Evolutionary conservation across 2,888 invertebrate genomes (phyloP), one percentile per base, ranked within the genome.

Genomic region (Mythimna loreyi): DNA sequence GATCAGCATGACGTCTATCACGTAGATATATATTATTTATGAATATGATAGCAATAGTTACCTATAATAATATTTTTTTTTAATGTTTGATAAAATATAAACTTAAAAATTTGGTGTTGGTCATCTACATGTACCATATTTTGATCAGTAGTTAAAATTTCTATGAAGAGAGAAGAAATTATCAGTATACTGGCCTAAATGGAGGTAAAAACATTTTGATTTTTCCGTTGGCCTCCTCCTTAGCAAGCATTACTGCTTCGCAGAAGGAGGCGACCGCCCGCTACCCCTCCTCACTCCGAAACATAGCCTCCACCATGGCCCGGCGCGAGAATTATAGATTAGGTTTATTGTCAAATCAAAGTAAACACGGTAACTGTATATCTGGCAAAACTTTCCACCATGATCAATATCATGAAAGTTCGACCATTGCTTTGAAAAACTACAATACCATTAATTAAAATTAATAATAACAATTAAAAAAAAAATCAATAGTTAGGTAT

Each of bases 1-100:
- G 25, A 2, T 47, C n/a, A 8, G 47, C 65, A 55, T 76, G 61
- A 47, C 43, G 23, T 50, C 16, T 33, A 21, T 50, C 50, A 40
- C 21, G 25, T 21, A 16, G 40, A 53, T 19, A 19, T 60, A 52
- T 53, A 52, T 52, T 19, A 52, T 53, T 57, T 33, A 58, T 61
- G 16, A 30, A 25, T 25, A 9, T 9, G 45, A 70, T 43, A 49
- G 13, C 13, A 21, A 45, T 13, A 40, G 4, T 40, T 40, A 40
- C 16, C 16, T 40, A 16, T 40, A 13, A 40, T 40, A 40, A 40
- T 40, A 40, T 5, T 13, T 40, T 40, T n/a, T 40, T 40, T 16
- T 16, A 16, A 36, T 40, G 5, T 40, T 16, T 40, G 40, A 16
- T 40, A 36, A 36, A n/a, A n/a, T n/a, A 19, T 0, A 43, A 19